A percentile compares a stretch with the other conserved stretches of the same genome.
Evolutionary conservation across 2,797 vertebrate genomes (phyloP).

Genomic region (Pempheris klunzingeri): DNA sequence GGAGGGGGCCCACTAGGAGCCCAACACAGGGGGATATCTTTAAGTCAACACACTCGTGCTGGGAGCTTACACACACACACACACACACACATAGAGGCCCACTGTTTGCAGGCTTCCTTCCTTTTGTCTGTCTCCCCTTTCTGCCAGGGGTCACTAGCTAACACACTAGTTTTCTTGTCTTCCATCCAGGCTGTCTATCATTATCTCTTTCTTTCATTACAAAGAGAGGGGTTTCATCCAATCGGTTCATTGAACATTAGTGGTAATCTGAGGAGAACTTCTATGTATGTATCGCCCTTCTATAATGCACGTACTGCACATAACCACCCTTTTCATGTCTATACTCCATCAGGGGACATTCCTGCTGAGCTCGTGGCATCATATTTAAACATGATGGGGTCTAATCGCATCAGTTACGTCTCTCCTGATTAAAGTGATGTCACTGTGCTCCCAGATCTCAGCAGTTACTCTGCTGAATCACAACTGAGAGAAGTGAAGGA

Average conservation of each 20-base stretch:
- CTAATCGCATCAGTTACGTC: too few species aligned
- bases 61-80: neutral
- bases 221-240: neutral
- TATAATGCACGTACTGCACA: too few species aligned
- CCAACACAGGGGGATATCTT: constrained; percentile 32
- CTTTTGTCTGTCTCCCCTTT: neutral
- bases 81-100: constrained; percentile 21
- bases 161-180: constrained; percentile 13
- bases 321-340: too few species aligned
- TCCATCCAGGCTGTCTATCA: neutral
- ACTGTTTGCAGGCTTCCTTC: constrained; percentile 27
- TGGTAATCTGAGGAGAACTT: neutral
- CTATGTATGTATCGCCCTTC: too few species aligned
- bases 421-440: too few species aligned
- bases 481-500: too few species aligned
- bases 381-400: too few species aligned
- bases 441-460: too few species aligned
- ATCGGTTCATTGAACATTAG: neutral
- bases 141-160: neutral
- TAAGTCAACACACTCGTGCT: constrained; percentile 18
- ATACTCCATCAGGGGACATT: too few species aligned
- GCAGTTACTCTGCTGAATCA: too few species aligned
- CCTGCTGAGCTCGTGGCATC: too few species aligned
- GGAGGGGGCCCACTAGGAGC: constrained; percentile 19
- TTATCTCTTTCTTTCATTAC: neutral